Evolutionary conservation across 64 coral and sea anemone genomes (phyloP), one percentile per base, ranked within the genome.

Genomic region (Montipora sp.): DNA sequence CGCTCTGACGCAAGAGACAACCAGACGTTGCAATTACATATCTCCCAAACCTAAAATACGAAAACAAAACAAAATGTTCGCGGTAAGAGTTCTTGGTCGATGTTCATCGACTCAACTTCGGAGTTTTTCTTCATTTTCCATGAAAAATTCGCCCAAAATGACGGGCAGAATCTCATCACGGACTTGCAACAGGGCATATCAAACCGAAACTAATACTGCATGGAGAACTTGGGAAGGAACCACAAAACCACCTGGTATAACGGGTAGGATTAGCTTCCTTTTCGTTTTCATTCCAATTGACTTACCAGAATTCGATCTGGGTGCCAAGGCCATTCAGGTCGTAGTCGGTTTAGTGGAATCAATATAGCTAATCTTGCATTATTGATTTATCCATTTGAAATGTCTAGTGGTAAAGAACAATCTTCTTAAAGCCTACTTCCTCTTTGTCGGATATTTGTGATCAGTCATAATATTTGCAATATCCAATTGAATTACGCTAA

Each of bases 191-290:
- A 88, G 98, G 75, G 19, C 19, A 49, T 99, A 87, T 84, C 98
- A 99, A 80, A 99, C 94, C 21, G 92, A 94, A 80, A 77, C 94
- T 72, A 93, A 95, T 47, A 5, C 53, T 57, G 92, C 92, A 71
- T 99, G 98, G 98, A 84, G 98, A 51, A 92, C 98, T 61, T 99
- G 98, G 98, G 98, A 99, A 44, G 92, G 94, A 10, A 87, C 90
- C 27, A 72, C 81, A 21, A 99, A 94, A 87, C 81, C 98, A 27
- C 80, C 92, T 20, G 98, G 98, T 6, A 90, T 99, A 14, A 99
- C 98, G 92, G 98, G 98, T 99, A 89, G 46, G 78, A 57, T 51
- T 78, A 60, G n/a, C 3, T 7, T 79, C 11, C 14, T 12, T 16
- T 4, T 16, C 13, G 14, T 63, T 3, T 63, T 63, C 53, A 8